A percentile compares a stretch with the other conserved stretches of the same genome.
These are phyloP conservation scores for Hipposideros armiger DNA, from an alignment of 2,113 vertebrate species.

Conservation along the genomic window DNA sequence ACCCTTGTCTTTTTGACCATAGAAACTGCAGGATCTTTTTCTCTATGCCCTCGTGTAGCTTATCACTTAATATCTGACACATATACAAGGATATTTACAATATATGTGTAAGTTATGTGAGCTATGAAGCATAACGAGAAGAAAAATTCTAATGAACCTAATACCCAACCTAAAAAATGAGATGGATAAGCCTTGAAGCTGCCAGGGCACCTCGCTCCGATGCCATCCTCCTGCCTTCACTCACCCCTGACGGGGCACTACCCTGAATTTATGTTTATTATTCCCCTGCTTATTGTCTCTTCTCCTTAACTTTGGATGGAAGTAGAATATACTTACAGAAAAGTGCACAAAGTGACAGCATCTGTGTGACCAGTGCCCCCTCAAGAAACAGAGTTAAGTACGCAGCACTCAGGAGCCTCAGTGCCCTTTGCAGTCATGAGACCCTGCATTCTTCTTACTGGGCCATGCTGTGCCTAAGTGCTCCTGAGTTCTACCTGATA, in stretches of 20 bases:
- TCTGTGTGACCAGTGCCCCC: neutral
- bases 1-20: neutral
- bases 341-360: neutral
- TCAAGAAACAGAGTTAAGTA: neutral
- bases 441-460: neutral
- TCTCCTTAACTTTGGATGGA: neutral
- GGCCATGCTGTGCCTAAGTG: neutral
- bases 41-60: neutral
- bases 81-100: neutral
- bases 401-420: neutral
- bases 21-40: neutral
- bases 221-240: neutral
- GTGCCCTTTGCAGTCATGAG: neutral
- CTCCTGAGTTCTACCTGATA: neutral
- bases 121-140: neutral
- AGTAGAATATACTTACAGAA: neutral
- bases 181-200: neutral
- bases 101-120: neutral
- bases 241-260: rapidly evolving
- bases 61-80: neutral
- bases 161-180: neutral
- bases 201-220: rapidly evolving
- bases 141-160: constrained; percentile 27
- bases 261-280: neutral
- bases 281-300: neutral